These are phyloP conservation scores for Muschampia plurimacula DNA, from an alignment of 2,888 invertebrate genomes.

Conservation along the genomic window DNA sequence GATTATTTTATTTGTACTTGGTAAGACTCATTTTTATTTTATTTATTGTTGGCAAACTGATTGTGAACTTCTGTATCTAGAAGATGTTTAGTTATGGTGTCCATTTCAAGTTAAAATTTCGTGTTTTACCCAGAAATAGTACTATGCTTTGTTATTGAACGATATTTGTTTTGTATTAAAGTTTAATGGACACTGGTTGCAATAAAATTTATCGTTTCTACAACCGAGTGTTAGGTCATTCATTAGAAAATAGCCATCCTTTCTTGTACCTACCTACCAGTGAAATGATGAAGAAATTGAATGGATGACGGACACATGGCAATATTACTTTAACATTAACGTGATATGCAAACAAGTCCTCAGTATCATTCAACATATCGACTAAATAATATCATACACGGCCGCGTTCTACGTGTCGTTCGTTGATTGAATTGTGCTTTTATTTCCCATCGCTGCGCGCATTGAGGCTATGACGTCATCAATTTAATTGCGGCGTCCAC, in stretches of 20 bases:
- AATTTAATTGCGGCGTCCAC: conserved; percentile 76
- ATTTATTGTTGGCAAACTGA: conserved; percentile 29
- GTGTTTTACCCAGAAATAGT: not conserved
- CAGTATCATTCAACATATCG: not conserved
- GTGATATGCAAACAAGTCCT: not conserved
- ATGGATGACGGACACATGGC: too few relatives aligned
- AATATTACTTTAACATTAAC: too few relatives aligned
- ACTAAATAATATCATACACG: conserved; percentile 21
- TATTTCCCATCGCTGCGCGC: conserved; percentile 72
- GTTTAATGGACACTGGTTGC: not conserved
- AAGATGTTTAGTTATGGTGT: conserved; percentile 27
- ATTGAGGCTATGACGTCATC: conserved; percentile 77
- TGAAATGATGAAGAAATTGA: too few relatives aligned
- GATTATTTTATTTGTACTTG: conserved; percentile 12
- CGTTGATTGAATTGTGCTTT: conserved; percentile 77
- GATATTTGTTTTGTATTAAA: conserved; percentile 14
- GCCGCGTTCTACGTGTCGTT: conserved; percentile 42
- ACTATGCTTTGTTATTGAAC: not conserved
- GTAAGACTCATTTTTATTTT: conserved; percentile 31
- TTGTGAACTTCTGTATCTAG: conserved; percentile 25
- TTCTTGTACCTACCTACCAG: too few relatives aligned
- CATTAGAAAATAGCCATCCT: too few relatives aligned
- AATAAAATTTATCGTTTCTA: too few relatives aligned
- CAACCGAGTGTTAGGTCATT: too few relatives aligned
- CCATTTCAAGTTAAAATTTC: not conserved